Conservation (phyloP, 2,888 invertebrate genomes). For the Margaritifera margaritifera region DNA sequence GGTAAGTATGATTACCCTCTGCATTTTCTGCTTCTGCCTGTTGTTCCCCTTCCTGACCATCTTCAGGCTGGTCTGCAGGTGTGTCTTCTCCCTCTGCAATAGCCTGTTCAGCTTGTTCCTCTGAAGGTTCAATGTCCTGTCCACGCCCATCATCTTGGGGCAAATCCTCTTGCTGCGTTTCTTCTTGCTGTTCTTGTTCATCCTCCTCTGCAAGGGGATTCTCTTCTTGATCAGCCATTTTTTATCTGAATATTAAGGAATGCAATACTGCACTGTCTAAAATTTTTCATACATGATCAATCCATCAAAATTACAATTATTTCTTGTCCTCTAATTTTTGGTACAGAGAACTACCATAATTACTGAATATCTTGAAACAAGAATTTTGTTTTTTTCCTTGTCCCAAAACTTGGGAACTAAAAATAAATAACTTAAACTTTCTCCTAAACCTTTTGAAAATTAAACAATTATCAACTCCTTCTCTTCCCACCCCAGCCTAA, state of each 20-base stretch:
- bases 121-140: conserved; percentile 27
- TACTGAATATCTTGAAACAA: no score
- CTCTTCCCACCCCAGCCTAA: no score
- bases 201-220: conserved; percentile 20
- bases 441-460: no score
- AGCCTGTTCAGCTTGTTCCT: conserved; percentile 9
- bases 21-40: conserved; percentile 2
- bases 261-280: no score
- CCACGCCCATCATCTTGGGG: conserved; percentile 34
- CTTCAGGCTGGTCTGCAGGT: conserved; percentile 16
- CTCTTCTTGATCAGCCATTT: conserved; percentile 19
- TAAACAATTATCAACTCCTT: no score
- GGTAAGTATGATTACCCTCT: conserved; percentile 1
- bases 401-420: no score
- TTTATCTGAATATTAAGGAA: conserved; percentile 5
- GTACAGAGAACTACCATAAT: no score
- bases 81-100: conserved; percentile 17
- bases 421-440: no score
- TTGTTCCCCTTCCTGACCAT: conserved; percentile 12
- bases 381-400: no score
- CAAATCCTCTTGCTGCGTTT: conserved; percentile 16
- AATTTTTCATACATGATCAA: no score
- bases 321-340: no score
- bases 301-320: no score
- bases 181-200: conserved; percentile 20